phyloP scores from a whole-genome alignment of 2,888 invertebrate genomes.

The Lithophane ornitopus region DNA sequence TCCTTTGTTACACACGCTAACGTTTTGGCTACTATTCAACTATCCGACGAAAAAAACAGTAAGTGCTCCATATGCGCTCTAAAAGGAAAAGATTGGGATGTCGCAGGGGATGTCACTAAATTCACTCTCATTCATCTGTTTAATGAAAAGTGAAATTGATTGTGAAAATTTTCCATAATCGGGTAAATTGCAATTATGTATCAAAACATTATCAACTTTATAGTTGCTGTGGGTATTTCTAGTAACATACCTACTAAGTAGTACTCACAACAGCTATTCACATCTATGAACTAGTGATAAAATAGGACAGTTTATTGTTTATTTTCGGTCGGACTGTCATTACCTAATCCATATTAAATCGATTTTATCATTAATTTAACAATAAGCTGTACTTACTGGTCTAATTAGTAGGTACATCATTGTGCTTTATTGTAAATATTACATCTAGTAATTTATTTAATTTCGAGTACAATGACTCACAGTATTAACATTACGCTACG shows the following conservation, averaged over 20 bases:
- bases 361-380: slow-evolving; percentile 28
- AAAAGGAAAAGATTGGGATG: slow-evolving; percentile 55
- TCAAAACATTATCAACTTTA: slow-evolving; percentile 19
- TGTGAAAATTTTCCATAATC: slow-evolving; percentile 24
- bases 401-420: slow-evolving; percentile 9
- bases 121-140: slow-evolving; percentile 8
- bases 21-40: slow-evolving; percentile 80
- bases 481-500: slow-evolving; percentile 58
- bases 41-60: slow-evolving; percentile 66
- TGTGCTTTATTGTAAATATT: slow-evolving; percentile 31
- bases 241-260: neutral
- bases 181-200: slow-evolving; percentile 7
- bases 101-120: slow-evolving; percentile 3
- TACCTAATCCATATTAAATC: slow-evolving; percentile 29
- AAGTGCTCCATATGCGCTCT: slow-evolving; percentile 59
- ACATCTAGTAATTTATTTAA: slow-evolving; percentile 61
- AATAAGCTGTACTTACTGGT: slow-evolving; percentile 22
- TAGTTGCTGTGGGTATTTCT: slow-evolving; percentile 19
- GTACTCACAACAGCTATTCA: slow-evolving; percentile 6
- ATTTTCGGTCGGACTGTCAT: slow-evolving; percentile 19
- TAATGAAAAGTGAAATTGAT: slow-evolving; percentile 15
- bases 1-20: slow-evolving; percentile 76
- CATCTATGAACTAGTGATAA: slow-evolving; percentile 13
- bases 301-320: slow-evolving; percentile 19
- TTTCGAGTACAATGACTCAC: slow-evolving; percentile 75